A percentile compares a stretch with the other conserved stretches of the same genome.
Conservation (phyloP, 2,888 invertebrate genomes). For the Junonia oenone region DNA sequence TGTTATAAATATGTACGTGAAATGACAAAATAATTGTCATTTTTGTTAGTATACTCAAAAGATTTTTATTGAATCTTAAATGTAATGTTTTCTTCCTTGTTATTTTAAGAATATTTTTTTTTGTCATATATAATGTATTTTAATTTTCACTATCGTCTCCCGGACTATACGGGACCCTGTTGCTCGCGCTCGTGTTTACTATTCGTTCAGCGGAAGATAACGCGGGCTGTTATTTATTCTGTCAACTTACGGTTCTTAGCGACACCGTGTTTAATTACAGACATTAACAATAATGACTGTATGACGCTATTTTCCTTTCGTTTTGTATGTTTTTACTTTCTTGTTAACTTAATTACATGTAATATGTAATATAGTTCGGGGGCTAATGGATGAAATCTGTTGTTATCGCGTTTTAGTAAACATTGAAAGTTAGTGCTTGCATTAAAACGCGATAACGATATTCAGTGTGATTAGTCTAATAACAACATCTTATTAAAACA, state of each 20-base stretch:
- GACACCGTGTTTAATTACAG: conserved; percentile 20
- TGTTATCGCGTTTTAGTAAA: no score
- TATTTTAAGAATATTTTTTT: neutral
- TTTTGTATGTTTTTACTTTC: neutral
- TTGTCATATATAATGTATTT: no score
- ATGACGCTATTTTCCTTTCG: conserved; percentile 1
- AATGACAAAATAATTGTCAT: no score
- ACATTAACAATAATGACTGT: conserved; percentile 9
- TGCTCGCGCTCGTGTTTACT: conserved; percentile 23
- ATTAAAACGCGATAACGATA: no score
- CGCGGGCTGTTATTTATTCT: conserved; percentile 19
- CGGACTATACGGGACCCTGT: conserved; percentile 20
- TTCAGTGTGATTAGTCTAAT: no score
- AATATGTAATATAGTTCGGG: neutral
- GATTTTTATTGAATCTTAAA: no score
- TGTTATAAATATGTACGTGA: no score
- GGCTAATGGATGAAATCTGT: no score
- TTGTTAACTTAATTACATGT: neutral
- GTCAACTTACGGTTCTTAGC: conserved; percentile 17
- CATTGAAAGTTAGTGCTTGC: no score
- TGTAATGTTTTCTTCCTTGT: no score
- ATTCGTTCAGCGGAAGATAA: conserved; percentile 25
- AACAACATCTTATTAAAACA: no score
- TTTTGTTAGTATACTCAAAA: no score
- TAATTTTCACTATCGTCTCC: conserved; percentile 1